Base-by-base conservation (phyloP, 2,888 invertebrate genomes). In the Galeopsomyia nigrocyanea region DNA sequence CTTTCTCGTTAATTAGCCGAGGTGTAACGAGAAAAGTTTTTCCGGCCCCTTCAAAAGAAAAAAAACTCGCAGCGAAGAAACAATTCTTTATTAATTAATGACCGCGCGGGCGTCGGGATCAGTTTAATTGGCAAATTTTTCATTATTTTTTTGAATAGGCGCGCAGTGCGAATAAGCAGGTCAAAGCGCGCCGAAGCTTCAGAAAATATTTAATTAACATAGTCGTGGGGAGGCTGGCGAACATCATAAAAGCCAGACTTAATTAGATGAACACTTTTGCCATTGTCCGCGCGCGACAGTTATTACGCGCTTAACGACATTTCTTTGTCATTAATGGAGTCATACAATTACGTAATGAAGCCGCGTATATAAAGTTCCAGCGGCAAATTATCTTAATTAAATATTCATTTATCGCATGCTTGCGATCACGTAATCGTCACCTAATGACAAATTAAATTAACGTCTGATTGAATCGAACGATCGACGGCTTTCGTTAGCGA, bases 51-150 rank as follows among this genome's bases (percentile, higher is more conserved):
- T 26, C 26, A 3, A 2, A 17, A 47, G 21, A 17, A 39, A 49
- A 60, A 19, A 49, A 10, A 21, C 21, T 58, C 39, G 9, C 19
- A 14, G 16, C n/a, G 22, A 17, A 14, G 3, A 14, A 62, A 69
- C 68, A 63, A 69, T 69, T 49, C 55, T 49, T 63, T 64, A 63
- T 70, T 70, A 70, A 70, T 64, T 70, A 70, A 63, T 26, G 69
- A 58, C 14, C 64, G 5, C 26, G 26, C 5, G 26, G 26, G 26
- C 26, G 58, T 39, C 26, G 39, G 31, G 39, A 46, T 50, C 51
- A 17, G 21, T 55, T 17, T 53, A 68, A 53, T 60, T 61, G 61
- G 46, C 39, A 69, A 55, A 64, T 50, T 63, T 64, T 31, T 69
- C 51, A 70, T 70, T 57, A 64, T 63, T 58, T 26, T n/a, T 64